Percentiles rank a stretch among this genome's conserved stretches.
phyloP scores from a whole-genome alignment of 1,140 invertebrate species.

The Bombus breviceps region DNA sequence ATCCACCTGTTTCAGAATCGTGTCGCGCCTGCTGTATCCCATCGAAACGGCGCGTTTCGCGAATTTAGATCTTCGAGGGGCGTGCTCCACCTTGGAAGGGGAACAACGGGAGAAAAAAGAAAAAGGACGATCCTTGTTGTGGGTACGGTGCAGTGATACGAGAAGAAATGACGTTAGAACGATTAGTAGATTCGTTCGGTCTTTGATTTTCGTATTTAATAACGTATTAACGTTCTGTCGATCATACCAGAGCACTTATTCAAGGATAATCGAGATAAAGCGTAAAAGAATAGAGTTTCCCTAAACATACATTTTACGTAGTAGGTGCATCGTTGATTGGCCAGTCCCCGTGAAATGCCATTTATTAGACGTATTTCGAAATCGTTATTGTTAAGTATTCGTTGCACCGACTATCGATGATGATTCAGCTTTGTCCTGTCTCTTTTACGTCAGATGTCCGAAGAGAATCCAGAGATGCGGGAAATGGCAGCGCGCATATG shows the following conservation, averaged over 20 bases:
- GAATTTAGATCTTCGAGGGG: neutral
- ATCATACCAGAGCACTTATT: neutral
- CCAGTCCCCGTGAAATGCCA: neutral
- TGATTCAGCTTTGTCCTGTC: neutral
- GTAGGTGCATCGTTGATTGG: neutral
- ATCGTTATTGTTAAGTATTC: neutral
- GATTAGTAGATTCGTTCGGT: too few relatives aligned
- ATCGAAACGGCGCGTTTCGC: neutral
- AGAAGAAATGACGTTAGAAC: neutral
- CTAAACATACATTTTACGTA: neutral
- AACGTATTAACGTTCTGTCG: neutral
- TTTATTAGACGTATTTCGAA: neutral
- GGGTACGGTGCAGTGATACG: neutral
- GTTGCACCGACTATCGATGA: neutral
- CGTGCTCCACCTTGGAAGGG: neutral
- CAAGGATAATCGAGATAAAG: neutral
- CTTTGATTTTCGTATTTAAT: neutral
- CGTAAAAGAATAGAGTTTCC: neutral
- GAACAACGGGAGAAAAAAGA: too few relatives aligned
- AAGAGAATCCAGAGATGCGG: conserved; percentile 87
- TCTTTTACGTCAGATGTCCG: conserved; percentile 80
- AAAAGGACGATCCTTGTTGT: neutral
- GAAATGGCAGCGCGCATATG: conserved; percentile 93
- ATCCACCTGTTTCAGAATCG: neutral
- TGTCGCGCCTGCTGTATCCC: neutral